phyloP scores from a whole-genome alignment of 2,888 invertebrate species.

The Agrochola litura region DNA sequence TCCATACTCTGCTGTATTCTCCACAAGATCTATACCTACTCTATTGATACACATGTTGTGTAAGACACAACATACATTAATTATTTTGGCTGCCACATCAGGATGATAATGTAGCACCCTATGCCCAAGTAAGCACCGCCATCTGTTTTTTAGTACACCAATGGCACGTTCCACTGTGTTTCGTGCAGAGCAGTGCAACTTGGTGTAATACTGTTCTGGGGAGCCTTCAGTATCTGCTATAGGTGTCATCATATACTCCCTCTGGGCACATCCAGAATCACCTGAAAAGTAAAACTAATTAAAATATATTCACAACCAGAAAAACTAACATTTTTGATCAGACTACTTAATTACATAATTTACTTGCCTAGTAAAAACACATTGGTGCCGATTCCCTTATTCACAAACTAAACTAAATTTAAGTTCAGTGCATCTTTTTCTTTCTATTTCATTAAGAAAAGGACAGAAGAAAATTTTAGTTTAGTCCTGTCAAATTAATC shows the following conservation, averaged over 20 bases:
- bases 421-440: no score
- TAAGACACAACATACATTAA: neutral
- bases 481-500: no score
- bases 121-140: slow-evolving; percentile 8
- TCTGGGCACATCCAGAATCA: slow-evolving; percentile 17
- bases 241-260: slow-evolving; percentile 34
- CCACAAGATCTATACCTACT: neutral
- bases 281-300: slow-evolving; percentile 2
- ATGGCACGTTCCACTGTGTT: slow-evolving; percentile 27
- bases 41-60: neutral
- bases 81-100: neutral
- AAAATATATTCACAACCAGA: neutral
- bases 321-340: no score
- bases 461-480: no score
- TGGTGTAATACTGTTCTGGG: slow-evolving; percentile 18
- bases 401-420: no score
- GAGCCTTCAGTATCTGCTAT: slow-evolving; percentile 18
- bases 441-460: no score
- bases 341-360: no score
- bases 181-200: slow-evolving; percentile 18
- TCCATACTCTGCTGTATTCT: neutral
- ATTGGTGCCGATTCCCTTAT: no score
- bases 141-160: slow-evolving; percentile 17
- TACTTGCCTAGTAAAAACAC: no score
- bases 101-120: slow-evolving; percentile 8